phyloP scores from a whole-genome alignment of 2,888 invertebrate species.

The Seira ritae region DNA sequence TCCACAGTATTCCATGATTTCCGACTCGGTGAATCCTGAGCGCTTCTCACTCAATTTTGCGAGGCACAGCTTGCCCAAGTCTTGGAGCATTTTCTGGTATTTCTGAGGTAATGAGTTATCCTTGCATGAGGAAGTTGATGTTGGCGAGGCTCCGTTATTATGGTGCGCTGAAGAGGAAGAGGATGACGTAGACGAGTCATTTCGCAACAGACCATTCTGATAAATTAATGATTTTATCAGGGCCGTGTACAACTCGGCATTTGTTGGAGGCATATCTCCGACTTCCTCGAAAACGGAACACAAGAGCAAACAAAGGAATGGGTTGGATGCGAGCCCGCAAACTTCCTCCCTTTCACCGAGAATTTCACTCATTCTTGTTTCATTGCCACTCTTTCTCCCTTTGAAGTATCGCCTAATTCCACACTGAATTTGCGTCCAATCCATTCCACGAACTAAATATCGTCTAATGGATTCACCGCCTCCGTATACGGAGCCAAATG shows the following conservation, averaged over 20 bases:
- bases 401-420: constrained; percentile 70
- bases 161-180: constrained; percentile 65
- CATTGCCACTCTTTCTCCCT: constrained; percentile 71
- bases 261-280: constrained; percentile 76
- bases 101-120: constrained; percentile 75
- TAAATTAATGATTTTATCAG: constrained; percentile 77
- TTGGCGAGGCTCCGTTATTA: constrained; percentile 19
- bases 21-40: constrained; percentile 77
- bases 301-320: constrained; percentile 78
- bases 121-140: constrained; percentile 45
- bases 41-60: constrained; percentile 77
- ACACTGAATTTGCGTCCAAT: constrained; percentile 71
- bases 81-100: constrained; percentile 77
- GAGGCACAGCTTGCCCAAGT: constrained; percentile 78
- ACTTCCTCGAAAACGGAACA: constrained; percentile 78
- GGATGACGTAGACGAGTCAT: constrained; percentile 71
- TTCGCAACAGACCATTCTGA: constrained; percentile 75
- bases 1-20: constrained; percentile 77
- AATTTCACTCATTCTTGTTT: constrained; percentile 70
- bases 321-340: constrained; percentile 78
- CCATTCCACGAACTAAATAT: constrained; percentile 70
- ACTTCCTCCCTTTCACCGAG: constrained; percentile 71
- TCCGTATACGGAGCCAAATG: constrained; percentile 18
- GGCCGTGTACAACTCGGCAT: constrained; percentile 76
- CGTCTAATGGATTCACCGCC: constrained; percentile 54